phyloP scores from a whole-genome alignment of 2,113 vertebrate species.

The Hiodon tergisus region DNA sequence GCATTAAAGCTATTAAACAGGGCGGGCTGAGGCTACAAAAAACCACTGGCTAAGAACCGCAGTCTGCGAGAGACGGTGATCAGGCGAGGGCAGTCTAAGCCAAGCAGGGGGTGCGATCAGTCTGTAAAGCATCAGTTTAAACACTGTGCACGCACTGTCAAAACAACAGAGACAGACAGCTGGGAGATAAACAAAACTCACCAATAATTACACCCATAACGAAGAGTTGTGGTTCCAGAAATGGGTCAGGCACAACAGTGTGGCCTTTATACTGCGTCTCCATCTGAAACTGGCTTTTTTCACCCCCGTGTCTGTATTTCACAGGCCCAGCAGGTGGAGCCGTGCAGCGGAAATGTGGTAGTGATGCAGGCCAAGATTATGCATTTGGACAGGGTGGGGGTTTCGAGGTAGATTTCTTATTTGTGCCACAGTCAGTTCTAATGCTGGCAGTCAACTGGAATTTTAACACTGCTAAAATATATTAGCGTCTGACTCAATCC shows the following conservation, averaged over 20 bases:
- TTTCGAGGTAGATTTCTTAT: too few relatives aligned
- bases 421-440: too few relatives aligned
- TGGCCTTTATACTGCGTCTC: not conserved
- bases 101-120: slow-evolving; percentile 42
- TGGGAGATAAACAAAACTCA: slow-evolving; percentile 36
- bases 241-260: slow-evolving; percentile 5
- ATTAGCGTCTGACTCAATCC: too few relatives aligned
- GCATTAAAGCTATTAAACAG: too few relatives aligned
- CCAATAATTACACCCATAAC: slow-evolving; percentile 40
- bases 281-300: not conserved
- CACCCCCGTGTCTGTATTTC: not conserved
- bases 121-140: slow-evolving; percentile 43
- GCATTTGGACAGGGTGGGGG: too few relatives aligned
- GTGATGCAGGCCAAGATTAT: not conserved
- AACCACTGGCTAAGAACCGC: slow-evolving; percentile 51
- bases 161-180: slow-evolving; percentile 34
- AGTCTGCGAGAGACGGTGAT: slow-evolving; percentile 31
- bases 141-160: slow-evolving; percentile 38
- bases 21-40: not conserved
- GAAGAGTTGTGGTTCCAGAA: slow-evolving; percentile 9
- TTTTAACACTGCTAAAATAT: too few relatives aligned
- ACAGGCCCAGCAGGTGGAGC: not conserved
- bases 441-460: too few relatives aligned
- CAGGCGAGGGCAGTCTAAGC: slow-evolving; percentile 41
- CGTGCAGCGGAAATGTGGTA: not conserved